A percentile compares a stretch with the other conserved stretches of the same genome.
Conservation (phyloP, 2,113 vertebrate species). For the Gavialis gangeticus region DNA sequence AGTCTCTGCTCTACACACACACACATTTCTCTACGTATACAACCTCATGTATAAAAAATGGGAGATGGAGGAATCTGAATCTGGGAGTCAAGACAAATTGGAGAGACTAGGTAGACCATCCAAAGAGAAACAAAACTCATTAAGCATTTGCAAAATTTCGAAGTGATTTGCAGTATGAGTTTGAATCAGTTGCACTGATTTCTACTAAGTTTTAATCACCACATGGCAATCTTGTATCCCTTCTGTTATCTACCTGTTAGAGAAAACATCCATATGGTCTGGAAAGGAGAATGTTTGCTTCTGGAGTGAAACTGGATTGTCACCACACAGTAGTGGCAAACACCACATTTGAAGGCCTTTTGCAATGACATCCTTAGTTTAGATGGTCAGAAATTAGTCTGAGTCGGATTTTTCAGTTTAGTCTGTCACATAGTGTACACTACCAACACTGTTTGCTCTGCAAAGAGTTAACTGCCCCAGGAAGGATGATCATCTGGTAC, state of each 20-base stretch:
- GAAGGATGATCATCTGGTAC: background rate
- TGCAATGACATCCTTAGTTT: background rate
- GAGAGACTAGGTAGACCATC: background rate
- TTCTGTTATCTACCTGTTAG: background rate
- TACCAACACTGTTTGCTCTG: background rate
- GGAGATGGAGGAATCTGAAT: background rate
- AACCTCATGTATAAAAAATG: background rate
- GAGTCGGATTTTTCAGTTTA: background rate
- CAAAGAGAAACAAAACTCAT: background rate
- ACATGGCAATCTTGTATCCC: background rate
- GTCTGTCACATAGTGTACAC: background rate
- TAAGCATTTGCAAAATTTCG: background rate
- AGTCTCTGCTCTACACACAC: background rate
- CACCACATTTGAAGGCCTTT: background rate
- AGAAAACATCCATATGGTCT: background rate
- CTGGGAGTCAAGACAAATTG: background rate
- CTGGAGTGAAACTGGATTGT: background rate
- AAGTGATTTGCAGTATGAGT: background rate
- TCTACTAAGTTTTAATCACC: background rate
- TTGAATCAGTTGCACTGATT: too few species aligned
- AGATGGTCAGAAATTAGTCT: background rate
- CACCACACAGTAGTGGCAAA: background rate
- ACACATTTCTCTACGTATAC: background rate
- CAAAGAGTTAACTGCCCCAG: background rate
- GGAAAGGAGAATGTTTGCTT: background rate